Base-by-base conservation (phyloP, 64 coral and sea anemone genomes). In the Hydrozoanthus tunicans region DNA sequence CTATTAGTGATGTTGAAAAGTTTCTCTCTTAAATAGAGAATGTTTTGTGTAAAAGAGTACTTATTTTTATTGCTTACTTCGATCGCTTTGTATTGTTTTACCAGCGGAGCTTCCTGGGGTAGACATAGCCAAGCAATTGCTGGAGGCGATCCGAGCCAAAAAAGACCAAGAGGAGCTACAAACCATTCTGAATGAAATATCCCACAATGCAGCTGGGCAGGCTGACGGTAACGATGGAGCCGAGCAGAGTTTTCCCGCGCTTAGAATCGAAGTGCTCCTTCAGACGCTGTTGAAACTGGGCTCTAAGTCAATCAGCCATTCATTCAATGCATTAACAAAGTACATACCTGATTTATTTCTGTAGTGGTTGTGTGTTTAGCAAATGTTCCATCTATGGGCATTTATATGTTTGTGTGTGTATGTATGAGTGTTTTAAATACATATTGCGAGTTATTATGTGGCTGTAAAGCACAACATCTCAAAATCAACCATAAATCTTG, bases 241-340 rank as follows among this genome's bases (percentile, higher is more conserved):
- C 10, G 94, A 95, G 6, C 77, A 81, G 5, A 76, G 88, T 23
- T 92, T 93, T 25, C 88, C 94, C 59, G 72, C 77, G 3, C 85
- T 99, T 51, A 93, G 94, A 73, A 82, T 99, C 5, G 97, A 99
- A 56, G 94, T 99, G 43, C 83, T 95, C 56, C 59, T 90, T 32
- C 97, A 99, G 25, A 93, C 92, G 43, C 64, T 99, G 9, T 73
- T 99, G 9, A 95, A 93, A 78, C 81, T 93, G 13, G 97, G 97
- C 10, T 91, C 93, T 15, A 99, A 99, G 85, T 99, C 97, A 5
- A 79, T 99, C 84, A 99, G 91, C 53, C 97, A 99, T 85, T 88
- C 97, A 3, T 99, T 93, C n/a, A 96, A 93, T 67, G 97, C 90
- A 71, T 79, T 99, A 13, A 89, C 71, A 8, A 99, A 93, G 97